Evolutionary conservation across 1,140 invertebrate genomes (phyloP), one percentile per base, ranked within the genome.

Genomic region (Dinothrombium tinctorium): DNA sequence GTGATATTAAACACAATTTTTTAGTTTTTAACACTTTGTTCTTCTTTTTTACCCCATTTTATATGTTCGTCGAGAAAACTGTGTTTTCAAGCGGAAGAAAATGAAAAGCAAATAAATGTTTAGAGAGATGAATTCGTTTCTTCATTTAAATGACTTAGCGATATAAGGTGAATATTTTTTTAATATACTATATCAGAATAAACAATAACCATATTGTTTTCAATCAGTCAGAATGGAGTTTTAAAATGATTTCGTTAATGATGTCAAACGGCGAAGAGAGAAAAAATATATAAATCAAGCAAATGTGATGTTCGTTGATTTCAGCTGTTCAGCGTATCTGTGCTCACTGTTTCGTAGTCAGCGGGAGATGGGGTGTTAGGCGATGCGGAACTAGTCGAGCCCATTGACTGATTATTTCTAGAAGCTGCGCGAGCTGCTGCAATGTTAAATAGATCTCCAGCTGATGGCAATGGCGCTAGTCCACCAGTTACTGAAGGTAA

Each of bases 401-500:
- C 14, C 12, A 15, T 26, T 11, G 31, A 28, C 2, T 14, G 26
- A 9, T 22, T 22, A 2, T 12, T 17, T 22, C 6, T 8, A 9
- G 24, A 19, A 3, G 15, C 20, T 6, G 15, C 17, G 19, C 35
- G 17, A 36, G 28, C 23, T 28, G 31, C 26, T 8, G 17, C 19
- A 37, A 35, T 26, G 35, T 26, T 80, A 59, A 94, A 92, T 5
- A 95, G 66, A 62, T 92, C 83, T 2, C 84, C 83, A 32, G 84
- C 84, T 7, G 83, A 89, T 15, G 87, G 86, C 44, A 94, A 60
- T 1, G 87, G 86, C 9, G 80, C 78, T 12, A 90, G 57, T 2
- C 80, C 80, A 2, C 80, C 80, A 2, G 78, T 86, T 0, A 90
- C 78, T 52, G 83, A 77, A 0, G 84, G 83, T 44, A 92, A 59